These are phyloP conservation scores for Xiphophorus hellerii DNA, from an alignment of 2,113 vertebrate species.

Conservation along the genomic window DNA sequence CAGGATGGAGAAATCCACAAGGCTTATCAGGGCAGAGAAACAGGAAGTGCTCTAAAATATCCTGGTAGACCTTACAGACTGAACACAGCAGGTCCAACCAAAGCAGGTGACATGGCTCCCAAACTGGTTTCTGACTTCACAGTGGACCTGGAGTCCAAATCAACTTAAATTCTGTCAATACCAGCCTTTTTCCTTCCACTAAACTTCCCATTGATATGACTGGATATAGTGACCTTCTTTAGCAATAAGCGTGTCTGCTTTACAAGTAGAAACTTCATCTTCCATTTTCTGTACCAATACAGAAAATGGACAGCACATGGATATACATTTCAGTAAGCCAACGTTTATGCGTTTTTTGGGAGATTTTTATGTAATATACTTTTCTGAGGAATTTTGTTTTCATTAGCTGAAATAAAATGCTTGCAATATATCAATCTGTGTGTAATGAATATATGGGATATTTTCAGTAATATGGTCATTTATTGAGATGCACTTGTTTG, in stretches of 20 bases:
- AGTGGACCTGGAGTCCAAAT: neutral
- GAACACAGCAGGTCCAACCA: neutral
- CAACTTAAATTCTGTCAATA: neutral
- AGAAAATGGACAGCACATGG: neutral
- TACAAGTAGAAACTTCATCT: neutral
- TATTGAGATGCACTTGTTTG: slow-evolving; percentile 40
- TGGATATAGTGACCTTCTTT: neutral
- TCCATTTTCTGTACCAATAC: neutral
- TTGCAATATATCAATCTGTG: no score
- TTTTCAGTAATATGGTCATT: neutral
- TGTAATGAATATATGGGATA: neutral
- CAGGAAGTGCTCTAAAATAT: neutral
- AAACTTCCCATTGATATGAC: neutral
- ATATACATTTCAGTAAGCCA: neutral
- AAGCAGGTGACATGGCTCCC: neutral
- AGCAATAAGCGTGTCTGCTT: neutral
- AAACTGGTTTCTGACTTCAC: no score
- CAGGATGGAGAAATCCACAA: neutral
- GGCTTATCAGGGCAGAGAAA: neutral
- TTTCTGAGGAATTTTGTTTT: no score
- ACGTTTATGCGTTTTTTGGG: no score
- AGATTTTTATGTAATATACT: no score
- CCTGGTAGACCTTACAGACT: neutral
- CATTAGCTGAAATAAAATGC: no score
- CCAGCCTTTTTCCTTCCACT: neutral